A percentile compares a stretch with the other conserved stretches of the same genome.
Evolutionary conservation across 2,797 vertebrate species (phyloP).

Genomic region (Catostomus latipinnis): DNA sequence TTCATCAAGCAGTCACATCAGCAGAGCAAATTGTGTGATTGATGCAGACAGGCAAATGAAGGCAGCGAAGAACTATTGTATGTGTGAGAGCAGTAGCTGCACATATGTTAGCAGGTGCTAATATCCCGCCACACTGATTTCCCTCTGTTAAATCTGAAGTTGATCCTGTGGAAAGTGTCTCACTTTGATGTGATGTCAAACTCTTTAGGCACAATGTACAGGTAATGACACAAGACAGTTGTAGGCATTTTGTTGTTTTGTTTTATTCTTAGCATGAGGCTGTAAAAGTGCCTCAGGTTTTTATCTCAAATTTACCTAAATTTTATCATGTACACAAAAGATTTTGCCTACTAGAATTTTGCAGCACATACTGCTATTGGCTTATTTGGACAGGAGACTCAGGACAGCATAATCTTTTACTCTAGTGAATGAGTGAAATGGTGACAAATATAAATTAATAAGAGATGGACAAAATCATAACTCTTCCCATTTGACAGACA

Average conservation of each 20-base stretch:
- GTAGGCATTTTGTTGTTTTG: conserved; percentile 15
- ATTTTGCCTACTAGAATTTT: neutral
- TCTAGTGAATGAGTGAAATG: neutral
- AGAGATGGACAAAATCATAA: neutral
- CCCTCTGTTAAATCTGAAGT: conserved; percentile 42
- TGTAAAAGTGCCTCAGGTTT: neutral
- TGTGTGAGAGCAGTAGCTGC: conserved; percentile 21
- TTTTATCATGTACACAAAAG: neutral
- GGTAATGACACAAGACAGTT: conserved; percentile 36
- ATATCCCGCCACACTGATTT: conserved; percentile 45
- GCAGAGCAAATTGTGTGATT: conserved; percentile 78
- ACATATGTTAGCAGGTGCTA: conserved; percentile 48
- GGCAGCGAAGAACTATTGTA: conserved; percentile 32
- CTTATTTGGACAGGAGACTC: neutral
- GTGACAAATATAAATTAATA: neutral
- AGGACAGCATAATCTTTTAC: neutral
- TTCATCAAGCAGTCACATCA: conserved; percentile 79
- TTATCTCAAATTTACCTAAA: neutral
- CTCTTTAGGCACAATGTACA: conserved; percentile 19
- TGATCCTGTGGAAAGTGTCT: conserved; percentile 9
- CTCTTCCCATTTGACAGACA: neutral
- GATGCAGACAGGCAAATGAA: conserved; percentile 56
- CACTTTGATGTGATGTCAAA: conserved; percentile 57
- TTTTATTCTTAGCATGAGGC: too few species aligned
- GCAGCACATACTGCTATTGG: neutral